Evolutionary conservation across 2,797 vertebrate genomes (phyloP).

Genomic region (Hypotaenidia okinawae): DNA sequence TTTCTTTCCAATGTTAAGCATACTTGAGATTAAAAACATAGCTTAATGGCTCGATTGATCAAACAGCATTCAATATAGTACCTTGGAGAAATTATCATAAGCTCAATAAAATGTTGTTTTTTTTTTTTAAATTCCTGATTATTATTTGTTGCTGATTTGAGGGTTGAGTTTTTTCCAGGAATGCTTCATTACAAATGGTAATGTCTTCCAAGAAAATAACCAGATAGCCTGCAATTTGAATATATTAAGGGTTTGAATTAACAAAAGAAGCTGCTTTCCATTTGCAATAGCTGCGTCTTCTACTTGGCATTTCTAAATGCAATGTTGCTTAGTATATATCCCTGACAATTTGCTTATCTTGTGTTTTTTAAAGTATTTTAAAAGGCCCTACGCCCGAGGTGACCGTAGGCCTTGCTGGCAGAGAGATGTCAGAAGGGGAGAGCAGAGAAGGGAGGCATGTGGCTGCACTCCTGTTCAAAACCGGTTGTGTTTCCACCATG

Average conservation of each 20-base stretch:
- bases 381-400: background rate
- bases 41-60: background rate
- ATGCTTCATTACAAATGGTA: background rate
- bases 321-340: background rate
- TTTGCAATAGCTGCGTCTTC: background rate
- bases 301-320: background rate
- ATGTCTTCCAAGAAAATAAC: slow-evolving; percentile 1
- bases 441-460: background rate
- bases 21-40: background rate
- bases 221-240: background rate
- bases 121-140: background rate
- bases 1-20: background rate
- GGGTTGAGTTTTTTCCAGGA: background rate
- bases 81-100: background rate
- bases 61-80: background rate
- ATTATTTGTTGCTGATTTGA: background rate
- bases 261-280: background rate
- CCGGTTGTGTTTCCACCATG: background rate
- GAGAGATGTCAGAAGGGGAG: background rate
- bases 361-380: background rate
- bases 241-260: background rate
- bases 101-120: background rate
- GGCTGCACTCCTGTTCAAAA: background rate
- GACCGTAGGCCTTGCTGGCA: background rate
- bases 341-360: background rate